phyloP scores from a whole-genome alignment of 1,140 invertebrate species.

The Drosophila lini region DNA sequence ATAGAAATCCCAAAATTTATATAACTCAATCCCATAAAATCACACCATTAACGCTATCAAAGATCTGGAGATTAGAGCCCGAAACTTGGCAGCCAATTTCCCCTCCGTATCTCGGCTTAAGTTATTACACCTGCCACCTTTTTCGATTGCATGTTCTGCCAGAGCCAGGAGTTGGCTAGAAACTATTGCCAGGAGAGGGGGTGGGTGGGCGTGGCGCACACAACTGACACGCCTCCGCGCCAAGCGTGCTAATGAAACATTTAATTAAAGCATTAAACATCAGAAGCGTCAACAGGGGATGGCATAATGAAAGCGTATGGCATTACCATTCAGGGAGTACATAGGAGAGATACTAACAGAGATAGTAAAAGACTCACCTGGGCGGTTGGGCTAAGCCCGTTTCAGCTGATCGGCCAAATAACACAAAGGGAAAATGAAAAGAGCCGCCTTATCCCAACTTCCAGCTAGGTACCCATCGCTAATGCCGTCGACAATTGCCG shows the following conservation, averaged over 20 bases:
- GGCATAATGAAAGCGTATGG: constrained; percentile 73
- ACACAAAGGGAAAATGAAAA: constrained; percentile 27
- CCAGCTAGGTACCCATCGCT: constrained; percentile 18
- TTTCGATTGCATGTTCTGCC: constrained; percentile 37
- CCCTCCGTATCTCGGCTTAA: not conserved
- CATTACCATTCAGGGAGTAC: constrained; percentile 18
- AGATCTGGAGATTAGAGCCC: constrained; percentile 12
- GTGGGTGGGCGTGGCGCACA: not conserved
- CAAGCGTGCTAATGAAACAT: constrained; percentile 81
- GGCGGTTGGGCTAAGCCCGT: constrained; percentile 29
- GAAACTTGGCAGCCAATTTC: constrained; percentile 23
- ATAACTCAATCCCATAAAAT: constrained; percentile 26
- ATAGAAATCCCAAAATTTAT: not conserved
- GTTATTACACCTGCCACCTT: constrained; percentile 43
- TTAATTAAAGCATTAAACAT: constrained; percentile 81
- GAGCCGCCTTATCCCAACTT: constrained; percentile 3
- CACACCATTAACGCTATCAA: constrained; percentile 27
- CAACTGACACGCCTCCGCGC: constrained; percentile 35
- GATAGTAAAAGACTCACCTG: constrained; percentile 52
- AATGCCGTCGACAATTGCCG: constrained; percentile 76
- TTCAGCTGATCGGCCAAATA: constrained; percentile 24
- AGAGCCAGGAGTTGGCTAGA: constrained; percentile 8
- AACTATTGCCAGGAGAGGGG: not conserved
- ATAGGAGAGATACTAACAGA: not conserved
- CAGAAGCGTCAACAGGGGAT: constrained; percentile 61